These are phyloP conservation scores for Cantharis lateralis DNA, from an alignment of 2,888 invertebrate species.

Conservation along the genomic window DNA sequence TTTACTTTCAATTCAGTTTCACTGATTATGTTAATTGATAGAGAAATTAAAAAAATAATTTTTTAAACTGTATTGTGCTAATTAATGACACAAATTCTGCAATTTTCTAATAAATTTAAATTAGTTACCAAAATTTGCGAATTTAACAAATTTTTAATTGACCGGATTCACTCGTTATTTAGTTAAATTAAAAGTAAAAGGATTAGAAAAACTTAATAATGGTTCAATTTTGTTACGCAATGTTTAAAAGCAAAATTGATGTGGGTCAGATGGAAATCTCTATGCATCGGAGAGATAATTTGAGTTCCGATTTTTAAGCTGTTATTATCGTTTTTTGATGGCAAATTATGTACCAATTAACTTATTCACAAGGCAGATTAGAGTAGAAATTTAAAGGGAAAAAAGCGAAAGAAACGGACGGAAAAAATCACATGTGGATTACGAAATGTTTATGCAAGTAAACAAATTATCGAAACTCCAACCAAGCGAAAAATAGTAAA, in stretches of 20 bases:
- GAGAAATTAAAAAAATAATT: not conserved
- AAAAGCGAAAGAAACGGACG: not conserved
- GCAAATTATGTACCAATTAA: not conserved
- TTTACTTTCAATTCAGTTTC: conserved; percentile 4
- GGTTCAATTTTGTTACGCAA: not conserved
- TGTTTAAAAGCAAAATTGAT: not conserved
- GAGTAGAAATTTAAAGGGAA: too few relatives aligned
- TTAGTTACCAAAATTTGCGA: not conserved
- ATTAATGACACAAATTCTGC: conserved; percentile 1
- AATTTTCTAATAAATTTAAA: conserved; percentile 1
- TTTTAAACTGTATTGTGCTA: not conserved
- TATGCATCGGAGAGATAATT: not conserved
- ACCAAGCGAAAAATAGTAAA: too few relatives aligned
- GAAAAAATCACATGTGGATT: not conserved
- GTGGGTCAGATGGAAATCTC: not conserved
- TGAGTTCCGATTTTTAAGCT: not conserved
- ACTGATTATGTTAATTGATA: conserved; percentile 1
- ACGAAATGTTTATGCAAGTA: not conserved
- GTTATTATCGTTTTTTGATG: not conserved
- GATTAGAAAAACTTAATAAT: not conserved
- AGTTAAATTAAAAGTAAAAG: not conserved
- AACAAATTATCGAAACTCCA: not conserved
- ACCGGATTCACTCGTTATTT: not conserved
- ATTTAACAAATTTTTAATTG: not conserved
- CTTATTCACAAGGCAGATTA: not conserved